Evolutionary conservation across 1,140 invertebrate species (phyloP).

Genomic region (Aphis craccivora): DNA sequence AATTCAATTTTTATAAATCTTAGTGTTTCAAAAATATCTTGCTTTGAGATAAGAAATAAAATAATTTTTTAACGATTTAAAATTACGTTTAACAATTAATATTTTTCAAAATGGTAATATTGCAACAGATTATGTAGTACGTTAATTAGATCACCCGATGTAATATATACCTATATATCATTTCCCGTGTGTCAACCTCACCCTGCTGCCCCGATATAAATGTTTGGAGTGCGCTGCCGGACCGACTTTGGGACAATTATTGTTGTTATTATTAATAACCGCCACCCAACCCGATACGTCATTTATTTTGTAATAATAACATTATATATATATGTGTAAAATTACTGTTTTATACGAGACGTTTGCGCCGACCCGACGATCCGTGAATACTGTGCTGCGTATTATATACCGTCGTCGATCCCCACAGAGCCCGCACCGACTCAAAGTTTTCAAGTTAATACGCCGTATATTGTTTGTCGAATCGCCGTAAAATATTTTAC

Average conservation of each 20-base stretch:
- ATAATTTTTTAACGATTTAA: too few species aligned
- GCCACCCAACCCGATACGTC: background rate
- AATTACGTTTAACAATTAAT: too few species aligned
- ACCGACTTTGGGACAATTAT: background rate
- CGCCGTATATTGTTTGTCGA: constrained; percentile 11
- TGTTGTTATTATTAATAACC: background rate
- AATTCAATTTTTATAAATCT: too few species aligned
- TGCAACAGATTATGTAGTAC: rapidly evolving
- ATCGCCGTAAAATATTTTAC: background rate
- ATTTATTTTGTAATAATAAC: background rate
- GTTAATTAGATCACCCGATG: background rate
- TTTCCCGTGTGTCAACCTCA: background rate
- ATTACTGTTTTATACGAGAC: background rate
- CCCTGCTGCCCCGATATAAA: background rate
- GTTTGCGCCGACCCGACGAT: background rate
- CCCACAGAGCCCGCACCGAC: background rate
- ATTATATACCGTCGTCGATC: background rate
- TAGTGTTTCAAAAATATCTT: too few species aligned
- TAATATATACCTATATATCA: background rate
- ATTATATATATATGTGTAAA: background rate
- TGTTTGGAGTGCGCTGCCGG: background rate
- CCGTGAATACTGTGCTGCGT: background rate
- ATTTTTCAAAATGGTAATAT: too few species aligned
- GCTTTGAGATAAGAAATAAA: too few species aligned
- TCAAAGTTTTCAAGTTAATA: background rate